Conservation (phyloP, 2,797 vertebrate species). For the Leucoraja ocellata region DNA sequence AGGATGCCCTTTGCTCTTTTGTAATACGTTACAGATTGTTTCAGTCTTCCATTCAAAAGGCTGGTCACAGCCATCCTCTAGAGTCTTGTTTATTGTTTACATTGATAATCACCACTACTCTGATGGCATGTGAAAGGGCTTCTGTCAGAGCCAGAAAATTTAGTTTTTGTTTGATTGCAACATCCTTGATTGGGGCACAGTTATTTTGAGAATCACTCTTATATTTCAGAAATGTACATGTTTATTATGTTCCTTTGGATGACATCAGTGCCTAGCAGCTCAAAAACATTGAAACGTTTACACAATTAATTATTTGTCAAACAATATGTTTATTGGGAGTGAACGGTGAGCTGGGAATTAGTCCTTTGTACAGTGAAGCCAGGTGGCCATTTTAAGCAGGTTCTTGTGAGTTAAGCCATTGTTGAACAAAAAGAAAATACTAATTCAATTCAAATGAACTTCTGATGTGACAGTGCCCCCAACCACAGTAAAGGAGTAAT, state of each 20-base stretch:
- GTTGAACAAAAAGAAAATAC: slow-evolving; percentile 20
- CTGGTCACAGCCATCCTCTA: slow-evolving; percentile 29
- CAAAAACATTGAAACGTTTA: slow-evolving; percentile 22
- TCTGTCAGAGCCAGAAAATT: slow-evolving; percentile 30
- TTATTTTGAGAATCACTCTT: slow-evolving; percentile 6
- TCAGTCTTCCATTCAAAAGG: slow-evolving; percentile 25
- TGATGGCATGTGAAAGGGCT: slow-evolving; percentile 17
- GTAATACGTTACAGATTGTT: slow-evolving; percentile 32
- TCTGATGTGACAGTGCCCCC: background rate
- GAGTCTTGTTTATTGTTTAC: slow-evolving; percentile 40
- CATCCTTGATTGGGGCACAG: background rate
- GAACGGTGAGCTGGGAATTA: slow-evolving; percentile 29
- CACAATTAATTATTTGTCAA: slow-evolving; percentile 28
- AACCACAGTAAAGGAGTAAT: background rate
- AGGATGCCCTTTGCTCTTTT: slow-evolving; percentile 34
- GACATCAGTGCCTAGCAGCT: background rate
- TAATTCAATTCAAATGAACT: slow-evolving; percentile 28
- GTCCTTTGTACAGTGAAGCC: background rate
- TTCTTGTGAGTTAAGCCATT: slow-evolving; percentile 25
- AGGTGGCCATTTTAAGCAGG: slow-evolving; percentile 34
- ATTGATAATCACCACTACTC: slow-evolving; percentile 39
- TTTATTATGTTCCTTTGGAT: background rate
- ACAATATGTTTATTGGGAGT: slow-evolving; percentile 32
- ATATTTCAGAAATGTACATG: background rate
- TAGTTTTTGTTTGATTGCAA: slow-evolving; percentile 13